Percentiles rank a stretch among this genome's conserved stretches.
phyloP scores from a whole-genome alignment of 2,888 invertebrate species.

The Athrips mouffetella region DNA sequence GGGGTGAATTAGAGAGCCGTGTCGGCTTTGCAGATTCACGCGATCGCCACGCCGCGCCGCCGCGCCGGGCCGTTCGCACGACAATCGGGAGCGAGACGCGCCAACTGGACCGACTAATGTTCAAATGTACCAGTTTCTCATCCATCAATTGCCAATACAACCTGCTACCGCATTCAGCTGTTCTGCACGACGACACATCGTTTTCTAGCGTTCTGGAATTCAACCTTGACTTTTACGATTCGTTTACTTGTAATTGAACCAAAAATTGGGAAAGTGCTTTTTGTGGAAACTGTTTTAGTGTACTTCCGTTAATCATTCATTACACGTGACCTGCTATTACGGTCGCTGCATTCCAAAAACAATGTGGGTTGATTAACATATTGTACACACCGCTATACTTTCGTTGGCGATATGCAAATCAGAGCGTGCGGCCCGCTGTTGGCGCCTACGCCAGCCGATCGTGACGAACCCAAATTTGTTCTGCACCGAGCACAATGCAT shows the following conservation, averaged over 20 bases:
- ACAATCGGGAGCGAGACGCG: conserved; percentile 65
- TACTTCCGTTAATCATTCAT: conserved; percentile 9
- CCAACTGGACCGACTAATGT: conserved; percentile 71
- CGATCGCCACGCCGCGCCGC: conserved; percentile 54
- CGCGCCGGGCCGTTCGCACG: conserved; percentile 57
- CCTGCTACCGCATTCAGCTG: conserved; percentile 33
- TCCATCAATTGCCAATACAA: conserved; percentile 33
- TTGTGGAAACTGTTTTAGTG: conserved; percentile 1
- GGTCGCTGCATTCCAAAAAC: conserved; percentile 31
- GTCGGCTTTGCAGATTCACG: conserved; percentile 51
- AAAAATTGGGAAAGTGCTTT: conserved; percentile 12
- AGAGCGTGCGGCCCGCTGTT: conserved; percentile 57
- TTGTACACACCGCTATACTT: conserved; percentile 52
- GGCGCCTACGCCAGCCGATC: conserved; percentile 38
- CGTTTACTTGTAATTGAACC: conserved; percentile 11
- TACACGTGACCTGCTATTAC: conserved; percentile 23
- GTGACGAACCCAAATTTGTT: conserved; percentile 40
- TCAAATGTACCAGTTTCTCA: conserved; percentile 57
- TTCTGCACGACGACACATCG: conserved; percentile 45
- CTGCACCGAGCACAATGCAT: conserved; percentile 37
- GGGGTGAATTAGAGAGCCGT: conserved; percentile 50
- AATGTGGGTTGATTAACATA: conserved; percentile 52
- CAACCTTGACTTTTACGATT: conserved; percentile 15
- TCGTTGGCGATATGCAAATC: conserved; percentile 69
- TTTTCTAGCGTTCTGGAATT: conserved; percentile 32